Evolutionary conservation across 2,797 vertebrate genomes (phyloP), one percentile per base, ranked within the genome.

Genomic region (Chaenodraco wilsoni): DNA sequence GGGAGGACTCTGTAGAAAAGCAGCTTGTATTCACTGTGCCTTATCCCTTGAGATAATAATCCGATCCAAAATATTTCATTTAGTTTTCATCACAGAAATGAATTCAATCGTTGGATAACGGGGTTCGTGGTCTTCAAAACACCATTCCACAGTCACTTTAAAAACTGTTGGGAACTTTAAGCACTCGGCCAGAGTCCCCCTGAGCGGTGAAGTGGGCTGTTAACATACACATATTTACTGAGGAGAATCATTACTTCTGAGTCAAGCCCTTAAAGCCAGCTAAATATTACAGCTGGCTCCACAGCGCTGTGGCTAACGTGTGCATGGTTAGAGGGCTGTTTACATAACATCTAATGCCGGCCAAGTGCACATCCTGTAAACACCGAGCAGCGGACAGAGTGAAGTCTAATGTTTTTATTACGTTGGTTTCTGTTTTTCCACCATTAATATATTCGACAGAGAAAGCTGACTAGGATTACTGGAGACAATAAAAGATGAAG

Each of bases 181-280:
- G 12, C 4, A 19, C 23, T 44, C 21, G 0, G 0, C 14, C 31
- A 21, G 54, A 43, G 67, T 55, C 19, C 23, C 44, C 33, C n/a
- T 48, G 43, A 82, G 65, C 15, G 10, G 49, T 52, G 23, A 73
- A 69, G 69, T 69, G 68, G 41, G 19, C 54, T 61, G 76, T 78
- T 69, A 45, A 27, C 16, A 40, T 62, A 62, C 31, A 83, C 84
- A 82, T 77, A 82, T 82, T 83, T 77, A 79, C 72, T 19, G 62
- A 66, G 46, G 17, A 56, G 41, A 70, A 69, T 74, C 27, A 58
- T 37, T 55, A 37, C 64, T 31, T 59, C 66, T 40, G 10, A 60
- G 68, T 69, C 66, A 21, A 58, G 6, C 61, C 57, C 70, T 78
- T 49, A 12, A 52, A 15, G 46, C 69, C 61, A 82, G 74, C 48